Conservation (phyloP, 1,140 invertebrate species). For the Antheraea mylitta region DNA sequence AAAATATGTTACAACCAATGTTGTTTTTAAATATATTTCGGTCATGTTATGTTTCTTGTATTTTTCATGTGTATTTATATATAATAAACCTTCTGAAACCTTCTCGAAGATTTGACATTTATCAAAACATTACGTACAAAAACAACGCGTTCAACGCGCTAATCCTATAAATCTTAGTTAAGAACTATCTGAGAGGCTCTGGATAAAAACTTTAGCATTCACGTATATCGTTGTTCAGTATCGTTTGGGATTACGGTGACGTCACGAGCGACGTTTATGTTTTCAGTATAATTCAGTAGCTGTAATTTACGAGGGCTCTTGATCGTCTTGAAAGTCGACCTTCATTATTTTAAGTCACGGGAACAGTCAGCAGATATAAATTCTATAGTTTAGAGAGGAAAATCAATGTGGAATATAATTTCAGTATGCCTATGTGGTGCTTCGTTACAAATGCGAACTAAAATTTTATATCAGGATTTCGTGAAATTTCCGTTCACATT, state of each 20-base stretch:
- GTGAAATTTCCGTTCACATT: not conserved
- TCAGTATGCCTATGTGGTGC: not conserved
- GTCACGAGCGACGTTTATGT: not conserved
- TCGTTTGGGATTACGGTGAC: not conserved
- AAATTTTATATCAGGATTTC: not conserved
- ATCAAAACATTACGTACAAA: not conserved
- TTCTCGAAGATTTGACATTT: not conserved
- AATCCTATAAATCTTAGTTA: conserved; percentile 1
- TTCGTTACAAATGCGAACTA: not conserved
- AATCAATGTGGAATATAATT: not conserved
- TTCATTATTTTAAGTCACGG: too few relatives aligned
- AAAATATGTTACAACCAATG: too few relatives aligned
- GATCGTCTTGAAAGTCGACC: too few relatives aligned
- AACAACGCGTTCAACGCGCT: not conserved
- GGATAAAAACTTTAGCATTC: not conserved
- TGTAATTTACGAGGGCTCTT: too few relatives aligned
- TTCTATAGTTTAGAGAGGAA: not conserved
- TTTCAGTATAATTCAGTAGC: not conserved
- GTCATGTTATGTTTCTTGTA: too few relatives aligned
- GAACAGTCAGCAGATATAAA: too few relatives aligned
- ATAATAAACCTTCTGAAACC: not conserved
- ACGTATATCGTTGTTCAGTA: not conserved
- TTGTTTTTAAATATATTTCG: too few relatives aligned
- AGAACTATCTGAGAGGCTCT: not conserved
- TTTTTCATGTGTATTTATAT: too few relatives aligned